These are phyloP conservation scores for Natator depressus DNA, from an alignment of 2,113 vertebrate genomes.

Conservation along the genomic window DNA sequence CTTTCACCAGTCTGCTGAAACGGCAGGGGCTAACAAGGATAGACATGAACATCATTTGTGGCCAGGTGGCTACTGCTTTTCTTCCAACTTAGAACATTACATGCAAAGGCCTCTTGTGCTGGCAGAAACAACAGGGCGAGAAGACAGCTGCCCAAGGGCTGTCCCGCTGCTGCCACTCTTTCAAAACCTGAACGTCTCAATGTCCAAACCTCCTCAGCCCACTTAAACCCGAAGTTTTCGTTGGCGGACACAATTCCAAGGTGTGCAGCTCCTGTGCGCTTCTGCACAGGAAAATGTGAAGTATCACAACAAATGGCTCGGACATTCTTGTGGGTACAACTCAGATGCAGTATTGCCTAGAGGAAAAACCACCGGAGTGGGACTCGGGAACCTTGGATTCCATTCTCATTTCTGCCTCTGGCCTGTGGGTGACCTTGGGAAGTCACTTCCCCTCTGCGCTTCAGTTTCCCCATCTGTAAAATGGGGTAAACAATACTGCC, in stretches of 20 bases:
- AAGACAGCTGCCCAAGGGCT: background rate
- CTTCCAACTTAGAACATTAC: background rate
- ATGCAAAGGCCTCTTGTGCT: background rate
- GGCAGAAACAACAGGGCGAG: background rate
- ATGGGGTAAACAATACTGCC: background rate
- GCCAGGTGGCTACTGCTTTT: background rate
- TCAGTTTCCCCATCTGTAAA: background rate
- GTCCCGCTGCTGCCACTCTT: background rate
- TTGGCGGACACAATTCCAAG: background rate
- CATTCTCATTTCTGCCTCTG: background rate
- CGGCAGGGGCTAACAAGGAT: background rate
- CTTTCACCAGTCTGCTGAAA: background rate
- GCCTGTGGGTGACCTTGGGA: background rate
- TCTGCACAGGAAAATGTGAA: background rate
- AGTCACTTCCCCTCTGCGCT: background rate
- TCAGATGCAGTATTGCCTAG: background rate
- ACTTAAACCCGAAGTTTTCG: background rate
- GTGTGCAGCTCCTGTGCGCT: background rate
- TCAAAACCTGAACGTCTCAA: background rate
- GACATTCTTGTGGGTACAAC: background rate
- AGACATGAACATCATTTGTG: background rate
- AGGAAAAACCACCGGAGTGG: background rate
- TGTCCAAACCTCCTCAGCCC: background rate
- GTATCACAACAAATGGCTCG: background rate
- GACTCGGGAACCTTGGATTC: background rate